phyloP scores from a whole-genome alignment of 2,888 invertebrate genomes.

The Beris morrisii region DNA sequence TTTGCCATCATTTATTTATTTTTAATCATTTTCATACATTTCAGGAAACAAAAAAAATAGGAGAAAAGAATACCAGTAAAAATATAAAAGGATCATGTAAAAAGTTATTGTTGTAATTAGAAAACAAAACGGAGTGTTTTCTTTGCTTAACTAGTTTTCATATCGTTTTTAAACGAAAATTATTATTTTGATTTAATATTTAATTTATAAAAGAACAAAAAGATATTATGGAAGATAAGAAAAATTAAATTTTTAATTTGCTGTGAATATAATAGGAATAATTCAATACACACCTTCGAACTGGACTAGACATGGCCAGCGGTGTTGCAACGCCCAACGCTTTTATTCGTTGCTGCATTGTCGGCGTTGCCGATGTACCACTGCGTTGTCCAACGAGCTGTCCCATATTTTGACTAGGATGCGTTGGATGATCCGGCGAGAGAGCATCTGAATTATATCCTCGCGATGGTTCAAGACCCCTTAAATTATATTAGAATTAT shows the following conservation, averaged over 20 bases:
- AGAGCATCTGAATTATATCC: slow-evolving; percentile 64
- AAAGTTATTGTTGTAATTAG: slow-evolving; percentile 10
- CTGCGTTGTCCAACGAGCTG: slow-evolving; percentile 59
- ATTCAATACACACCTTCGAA: slow-evolving; percentile 70
- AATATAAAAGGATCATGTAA: slow-evolving; percentile 10
- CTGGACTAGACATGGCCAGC: slow-evolving; percentile 82
- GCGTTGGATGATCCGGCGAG: slow-evolving; percentile 62
- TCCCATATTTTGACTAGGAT: slow-evolving; percentile 47
- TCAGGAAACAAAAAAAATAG: slow-evolving; percentile 37
- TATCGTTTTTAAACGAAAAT: background rate
- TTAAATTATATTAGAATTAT: slow-evolving; percentile 40
- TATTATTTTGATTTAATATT: background rate
- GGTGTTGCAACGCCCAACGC: slow-evolving; percentile 88
- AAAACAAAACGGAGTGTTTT: slow-evolving; percentile 1
- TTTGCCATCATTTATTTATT: slow-evolving; percentile 39
- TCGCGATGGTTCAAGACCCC: slow-evolving; percentile 66
- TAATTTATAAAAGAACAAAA: background rate
- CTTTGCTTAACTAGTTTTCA: slow-evolving; percentile 8
- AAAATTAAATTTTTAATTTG: slow-evolving; percentile 21
- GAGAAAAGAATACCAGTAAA: slow-evolving; percentile 32
- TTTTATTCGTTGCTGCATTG: slow-evolving; percentile 88
- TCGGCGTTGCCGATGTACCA: slow-evolving; percentile 67
- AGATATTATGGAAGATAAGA: slow-evolving; percentile 35
- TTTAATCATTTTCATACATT: slow-evolving; percentile 23
- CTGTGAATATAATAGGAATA: background rate